A percentile compares a stretch with the other conserved stretches of the same genome.
Evolutionary conservation across 2,797 vertebrate genomes (phyloP).

Genomic region (Eidolon dupreanum): DNA sequence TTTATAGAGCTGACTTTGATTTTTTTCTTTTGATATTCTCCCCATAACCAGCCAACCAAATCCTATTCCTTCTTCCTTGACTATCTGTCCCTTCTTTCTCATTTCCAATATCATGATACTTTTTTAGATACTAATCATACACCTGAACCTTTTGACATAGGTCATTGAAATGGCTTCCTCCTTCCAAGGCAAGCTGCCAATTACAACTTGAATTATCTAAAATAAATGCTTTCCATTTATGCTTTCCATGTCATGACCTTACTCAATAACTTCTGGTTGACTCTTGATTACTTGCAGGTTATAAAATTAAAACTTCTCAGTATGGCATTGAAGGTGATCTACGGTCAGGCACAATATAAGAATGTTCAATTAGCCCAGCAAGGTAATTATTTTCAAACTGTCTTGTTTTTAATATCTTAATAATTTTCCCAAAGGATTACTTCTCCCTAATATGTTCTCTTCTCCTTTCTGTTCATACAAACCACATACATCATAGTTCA

Average conservation of each 20-base stretch:
- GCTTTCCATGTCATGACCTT: neutral
- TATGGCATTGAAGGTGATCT: neutral
- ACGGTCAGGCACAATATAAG: neutral
- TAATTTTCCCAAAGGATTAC: neutral
- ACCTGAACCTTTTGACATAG: neutral
- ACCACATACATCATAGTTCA: neutral
- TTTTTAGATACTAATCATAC: neutral
- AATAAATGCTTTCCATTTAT: neutral
- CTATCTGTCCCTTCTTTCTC: neutral
- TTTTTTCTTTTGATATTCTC: neutral
- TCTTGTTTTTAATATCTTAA: neutral
- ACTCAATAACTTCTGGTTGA: neutral
- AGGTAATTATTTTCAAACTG: neutral
- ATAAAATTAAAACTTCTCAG: neutral
- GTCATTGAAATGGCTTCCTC: neutral
- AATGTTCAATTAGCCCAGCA: neutral
- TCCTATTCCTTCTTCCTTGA: neutral
- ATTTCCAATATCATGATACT: neutral
- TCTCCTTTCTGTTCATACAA: neutral
- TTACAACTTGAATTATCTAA: neutral
- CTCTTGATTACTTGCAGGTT: neutral
- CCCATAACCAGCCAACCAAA: neutral
- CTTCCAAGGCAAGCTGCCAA: neutral
- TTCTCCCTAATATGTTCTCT: neutral
- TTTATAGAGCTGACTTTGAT: neutral